Base-by-base conservation (phyloP, 92 coral and sea anemone genomes). In the Phenganax marumi region DNA sequence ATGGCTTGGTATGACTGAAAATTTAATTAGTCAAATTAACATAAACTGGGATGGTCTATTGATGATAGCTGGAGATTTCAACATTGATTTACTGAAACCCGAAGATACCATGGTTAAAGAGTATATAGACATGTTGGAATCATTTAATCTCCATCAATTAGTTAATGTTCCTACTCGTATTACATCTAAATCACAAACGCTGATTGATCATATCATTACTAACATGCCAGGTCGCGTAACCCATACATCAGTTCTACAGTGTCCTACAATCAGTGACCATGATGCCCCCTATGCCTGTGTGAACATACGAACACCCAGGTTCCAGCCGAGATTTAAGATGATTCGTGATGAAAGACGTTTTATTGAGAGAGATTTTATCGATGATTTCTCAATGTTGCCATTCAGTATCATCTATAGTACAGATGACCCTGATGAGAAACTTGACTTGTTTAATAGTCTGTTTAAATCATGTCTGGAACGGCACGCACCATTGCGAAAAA, bases 251-350 rank as follows among this genome's bases (percentile, higher is more conserved):
- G 10, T 60, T 60, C 18, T 60, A 68, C 84, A 60, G 5, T 68
- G 84, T 80, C 84, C 63, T 54, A 80, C 84, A 12, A 80, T 65
- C 16, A 80, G 84, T 46, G 66, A 81, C 62, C 84, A 81, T 14
- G 76, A 81, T 81, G 76, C 52, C 13, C 84, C 64, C 17, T 81
- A 81, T 50, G 76, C 77, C 14, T 81, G 84, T 22, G 61, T 81
- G 58, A 81, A 81, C 56, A 63, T 81, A 18, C 16, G 77, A 68
- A 64, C 50, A 17, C 61, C 25, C 17, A 55, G 65, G 50, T 79
- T 79, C 49, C 73, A 79, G 39, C 73, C 84, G 13, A 56, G 74
- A 12, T 79, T 61, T 19, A 79, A 33, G 66, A 52, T 79, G 17
- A n/a, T 79, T n/a, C 74, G 43, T 47, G 55, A 79, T 55, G 74